Conservation (phyloP, 1,140 invertebrate genomes). For the Coelopa frigida region DNA sequence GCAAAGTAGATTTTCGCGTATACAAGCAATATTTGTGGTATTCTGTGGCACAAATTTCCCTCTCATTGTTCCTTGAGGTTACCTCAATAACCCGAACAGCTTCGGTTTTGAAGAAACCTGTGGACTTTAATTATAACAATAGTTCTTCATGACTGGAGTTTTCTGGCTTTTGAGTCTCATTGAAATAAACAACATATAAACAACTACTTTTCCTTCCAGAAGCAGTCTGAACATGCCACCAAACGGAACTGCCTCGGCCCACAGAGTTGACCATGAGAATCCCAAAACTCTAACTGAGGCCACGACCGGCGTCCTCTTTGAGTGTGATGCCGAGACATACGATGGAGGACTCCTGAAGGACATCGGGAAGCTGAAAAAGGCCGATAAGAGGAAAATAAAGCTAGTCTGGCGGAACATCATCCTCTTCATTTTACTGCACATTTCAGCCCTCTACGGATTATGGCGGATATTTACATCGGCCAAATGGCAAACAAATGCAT, state of each 20-base stretch:
- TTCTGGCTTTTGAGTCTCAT: too few species aligned
- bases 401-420: neutral
- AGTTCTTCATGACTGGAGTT: too few species aligned
- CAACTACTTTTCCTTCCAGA: slow-evolving; percentile 45
- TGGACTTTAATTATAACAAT: too few species aligned
- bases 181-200: slow-evolving; percentile 55
- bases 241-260: neutral
- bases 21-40: too few species aligned
- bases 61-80: too few species aligned
- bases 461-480: slow-evolving; percentile 70
- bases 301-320: neutral
- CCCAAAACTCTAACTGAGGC: neutral
- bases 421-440: slow-evolving; percentile 56
- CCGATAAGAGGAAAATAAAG: slow-evolving; percentile 2
- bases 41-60: too few species aligned
- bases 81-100: too few species aligned
- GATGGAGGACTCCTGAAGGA: neutral
- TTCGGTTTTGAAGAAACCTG: too few species aligned
- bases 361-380: neutral
- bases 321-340: neutral
- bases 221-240: slow-evolving; percentile 42
- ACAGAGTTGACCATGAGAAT: neutral
- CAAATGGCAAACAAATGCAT: slow-evolving; percentile 64
- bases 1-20: too few species aligned
- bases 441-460: slow-evolving; percentile 71